phyloP scores from a whole-genome alignment of 2,797 vertebrate genomes.

The Sebastes cheni region DNA sequence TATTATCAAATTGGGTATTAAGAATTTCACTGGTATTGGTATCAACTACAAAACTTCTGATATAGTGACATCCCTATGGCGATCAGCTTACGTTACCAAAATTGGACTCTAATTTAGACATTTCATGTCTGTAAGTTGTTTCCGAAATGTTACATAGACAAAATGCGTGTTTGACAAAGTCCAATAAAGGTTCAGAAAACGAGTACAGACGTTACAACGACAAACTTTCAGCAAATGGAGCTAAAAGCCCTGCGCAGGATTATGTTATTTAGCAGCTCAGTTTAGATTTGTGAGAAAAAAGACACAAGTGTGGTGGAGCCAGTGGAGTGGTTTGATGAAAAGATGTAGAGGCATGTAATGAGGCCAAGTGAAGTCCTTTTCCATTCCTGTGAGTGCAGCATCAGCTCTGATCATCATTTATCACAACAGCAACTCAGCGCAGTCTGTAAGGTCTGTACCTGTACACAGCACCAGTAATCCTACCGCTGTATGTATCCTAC shows the following conservation, averaged over 20 bases:
- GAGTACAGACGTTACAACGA: neutral
- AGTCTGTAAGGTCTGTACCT: neutral
- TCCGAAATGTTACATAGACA: neutral
- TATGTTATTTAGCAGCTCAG: neutral
- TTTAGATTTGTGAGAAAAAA: neutral
- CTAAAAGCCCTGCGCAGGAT: neutral
- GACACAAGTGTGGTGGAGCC: neutral
- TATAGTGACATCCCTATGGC: neutral
- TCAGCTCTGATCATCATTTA: slow-evolving; percentile 28
- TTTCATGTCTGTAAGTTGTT: neutral
- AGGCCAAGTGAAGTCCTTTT: slow-evolving; percentile 7
- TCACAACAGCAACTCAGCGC: neutral
- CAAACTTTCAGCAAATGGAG: neutral
- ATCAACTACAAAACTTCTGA: neutral
- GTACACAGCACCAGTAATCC: neutral
- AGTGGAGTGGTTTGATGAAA: slow-evolving; percentile 11
- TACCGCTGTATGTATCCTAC: neutral
- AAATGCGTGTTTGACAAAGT: neutral
- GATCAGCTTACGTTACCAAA: neutral
- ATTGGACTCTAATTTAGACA: neutral
- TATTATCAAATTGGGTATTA: neutral
- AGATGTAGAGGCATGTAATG: slow-evolving; percentile 4
- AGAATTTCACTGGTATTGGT: neutral
- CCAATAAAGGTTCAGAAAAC: neutral
- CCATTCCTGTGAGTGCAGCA: slow-evolving; percentile 1